Conservation (phyloP, 2,888 invertebrate species). For the Itoplectis maculator region DNA sequence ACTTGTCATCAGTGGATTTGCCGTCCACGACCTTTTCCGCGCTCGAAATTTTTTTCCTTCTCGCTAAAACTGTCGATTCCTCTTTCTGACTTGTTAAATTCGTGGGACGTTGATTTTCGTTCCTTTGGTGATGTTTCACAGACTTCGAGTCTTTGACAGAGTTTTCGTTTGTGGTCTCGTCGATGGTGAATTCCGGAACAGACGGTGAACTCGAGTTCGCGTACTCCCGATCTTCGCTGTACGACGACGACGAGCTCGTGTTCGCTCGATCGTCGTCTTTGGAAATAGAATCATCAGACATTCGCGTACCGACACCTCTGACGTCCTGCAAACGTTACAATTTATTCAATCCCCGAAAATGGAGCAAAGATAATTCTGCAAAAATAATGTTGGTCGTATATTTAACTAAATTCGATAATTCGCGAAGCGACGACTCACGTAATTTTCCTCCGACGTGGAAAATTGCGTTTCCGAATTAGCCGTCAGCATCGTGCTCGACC, state of each 20-base stretch:
- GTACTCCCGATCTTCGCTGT: constrained; percentile 14
- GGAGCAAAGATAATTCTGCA: neutral
- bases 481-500: constrained; percentile 59
- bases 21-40: constrained; percentile 67
- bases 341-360: neutral
- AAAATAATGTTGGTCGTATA: neutral
- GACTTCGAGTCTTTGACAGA: neutral
- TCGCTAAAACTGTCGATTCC: neutral
- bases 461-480: constrained; percentile 68
- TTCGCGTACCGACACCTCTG: constrained; percentile 49
- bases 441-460: constrained; percentile 61
- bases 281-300: constrained; percentile 46
- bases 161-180: constrained; percentile 20
- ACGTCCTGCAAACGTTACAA: constrained; percentile 40
- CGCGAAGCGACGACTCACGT: constrained; percentile 43
- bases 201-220: neutral
- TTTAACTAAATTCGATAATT: neutral
- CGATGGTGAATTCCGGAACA: neutral
- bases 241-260: constrained; percentile 16
- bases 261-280: constrained; percentile 32
- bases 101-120: neutral
- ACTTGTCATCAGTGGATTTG: constrained; percentile 7
- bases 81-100: constrained; percentile 2
- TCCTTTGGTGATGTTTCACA: constrained; percentile 31
- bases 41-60: constrained; percentile 62